Conservation (phyloP, 1,140 invertebrate species). For the Cardiocondyla obscurior region DNA sequence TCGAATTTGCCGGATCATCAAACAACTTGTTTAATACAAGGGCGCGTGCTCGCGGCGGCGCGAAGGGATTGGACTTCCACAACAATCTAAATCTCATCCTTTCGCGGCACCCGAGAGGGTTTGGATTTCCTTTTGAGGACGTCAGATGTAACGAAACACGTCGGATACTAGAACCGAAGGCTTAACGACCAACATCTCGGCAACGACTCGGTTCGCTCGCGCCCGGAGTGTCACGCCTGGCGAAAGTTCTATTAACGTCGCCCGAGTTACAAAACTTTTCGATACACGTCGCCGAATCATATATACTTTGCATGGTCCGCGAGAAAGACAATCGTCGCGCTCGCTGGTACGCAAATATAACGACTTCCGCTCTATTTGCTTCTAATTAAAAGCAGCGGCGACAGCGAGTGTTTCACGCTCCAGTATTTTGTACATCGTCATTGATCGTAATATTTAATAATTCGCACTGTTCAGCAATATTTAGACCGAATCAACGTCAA, state of each 20-base stretch:
- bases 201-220: constrained; percentile 61
- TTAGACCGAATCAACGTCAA: background rate
- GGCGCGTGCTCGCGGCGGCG: too few relatives aligned
- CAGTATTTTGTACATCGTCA: background rate
- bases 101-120: constrained; percentile 29
- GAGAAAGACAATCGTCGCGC: background rate
- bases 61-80: constrained; percentile 51
- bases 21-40: constrained; percentile 73
- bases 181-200: constrained; percentile 59
- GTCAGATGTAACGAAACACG: constrained; percentile 19
- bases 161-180: constrained; percentile 31
- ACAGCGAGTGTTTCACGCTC: background rate
- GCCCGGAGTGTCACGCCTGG: background rate
- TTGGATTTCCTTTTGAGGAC: constrained; percentile 59
- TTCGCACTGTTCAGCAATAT: background rate
- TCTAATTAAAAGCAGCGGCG: background rate
- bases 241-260: constrained; percentile 32
- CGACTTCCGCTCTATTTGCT: background rate
- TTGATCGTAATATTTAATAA: constrained; percentile 16
- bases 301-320: constrained; percentile 1
- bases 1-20: constrained; percentile 70
- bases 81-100: constrained; percentile 74
- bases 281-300: background rate
- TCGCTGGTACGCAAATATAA: background rate
- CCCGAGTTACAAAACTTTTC: background rate